Conservation (phyloP, 2,797 vertebrate genomes). For the Clarias platycephalus region DNA sequence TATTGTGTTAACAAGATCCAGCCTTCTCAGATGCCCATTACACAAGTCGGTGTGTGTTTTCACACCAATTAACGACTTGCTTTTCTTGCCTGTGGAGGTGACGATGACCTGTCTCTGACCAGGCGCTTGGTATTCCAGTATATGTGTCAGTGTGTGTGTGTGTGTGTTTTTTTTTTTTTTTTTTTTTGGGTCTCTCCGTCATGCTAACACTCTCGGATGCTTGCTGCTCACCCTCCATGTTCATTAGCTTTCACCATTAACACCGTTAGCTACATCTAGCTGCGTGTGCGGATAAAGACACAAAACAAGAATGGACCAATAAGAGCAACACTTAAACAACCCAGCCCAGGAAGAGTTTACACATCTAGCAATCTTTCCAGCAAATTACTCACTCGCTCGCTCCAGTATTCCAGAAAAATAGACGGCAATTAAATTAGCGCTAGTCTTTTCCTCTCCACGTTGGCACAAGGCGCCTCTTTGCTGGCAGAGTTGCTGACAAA, state of each 20-base stretch:
- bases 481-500: conserved; percentile 47
- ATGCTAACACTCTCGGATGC: conserved; percentile 53
- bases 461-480: conserved; percentile 36
- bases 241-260: conserved; percentile 71
- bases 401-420: conserved; percentile 21
- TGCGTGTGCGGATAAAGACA: not conserved
- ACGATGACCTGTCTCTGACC: conserved; percentile 67
- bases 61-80: conserved; percentile 77
- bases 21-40: conserved; percentile 64
- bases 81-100: conserved; percentile 71
- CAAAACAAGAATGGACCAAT: conserved; percentile 49
- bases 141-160: not conserved
- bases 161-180: conserved; percentile 37
- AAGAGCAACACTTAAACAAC: conserved; percentile 15
- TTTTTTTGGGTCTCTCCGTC: conserved; percentile 41
- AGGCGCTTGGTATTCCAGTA: conserved; percentile 47
- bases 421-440: conserved; percentile 53
- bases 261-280: conserved; percentile 61
- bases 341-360: conserved; percentile 23
- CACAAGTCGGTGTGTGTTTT: conserved; percentile 65
- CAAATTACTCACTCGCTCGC: conserved; percentile 30
- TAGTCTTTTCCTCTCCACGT: conserved; percentile 27
- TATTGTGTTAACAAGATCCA: conserved; percentile 72
- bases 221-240: conserved; percentile 55
- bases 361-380: conserved; percentile 31